These are phyloP conservation scores for Trogon surrucura DNA, from an alignment of 2,113 vertebrate species.

Conservation along the genomic window DNA sequence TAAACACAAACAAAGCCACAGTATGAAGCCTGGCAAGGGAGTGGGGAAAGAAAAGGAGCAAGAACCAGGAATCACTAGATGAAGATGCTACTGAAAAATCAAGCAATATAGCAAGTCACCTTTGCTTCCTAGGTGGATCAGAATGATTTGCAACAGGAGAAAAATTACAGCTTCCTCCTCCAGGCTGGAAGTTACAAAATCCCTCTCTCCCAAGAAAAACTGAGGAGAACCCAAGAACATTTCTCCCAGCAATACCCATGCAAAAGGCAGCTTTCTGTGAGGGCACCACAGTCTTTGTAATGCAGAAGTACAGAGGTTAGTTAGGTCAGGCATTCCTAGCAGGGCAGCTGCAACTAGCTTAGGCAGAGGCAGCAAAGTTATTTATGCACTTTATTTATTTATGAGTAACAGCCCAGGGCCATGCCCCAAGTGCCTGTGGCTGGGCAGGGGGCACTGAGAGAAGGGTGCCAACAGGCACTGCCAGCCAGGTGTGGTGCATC, in stretches of 20 bases:
- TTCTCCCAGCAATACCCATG: neutral
- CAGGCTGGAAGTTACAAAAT: neutral
- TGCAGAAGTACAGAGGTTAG: neutral
- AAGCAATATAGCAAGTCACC: neutral
- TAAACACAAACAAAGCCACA: conserved; percentile 32
- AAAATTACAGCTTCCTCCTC: neutral
- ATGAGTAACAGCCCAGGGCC: neutral
- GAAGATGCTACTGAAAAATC: neutral
- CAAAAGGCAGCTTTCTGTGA: neutral
- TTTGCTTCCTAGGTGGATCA: neutral
- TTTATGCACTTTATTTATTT: neutral
- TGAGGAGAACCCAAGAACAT: neutral
- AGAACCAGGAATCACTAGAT: neutral
- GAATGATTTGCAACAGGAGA: neutral
- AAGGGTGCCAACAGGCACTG: neutral
- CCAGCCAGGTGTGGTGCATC: neutral
- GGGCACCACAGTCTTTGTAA: neutral
- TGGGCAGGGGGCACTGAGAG: neutral
- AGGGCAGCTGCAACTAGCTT: neutral
- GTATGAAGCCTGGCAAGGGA: neutral
- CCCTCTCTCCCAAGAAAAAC: neutral
- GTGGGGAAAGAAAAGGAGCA: neutral
- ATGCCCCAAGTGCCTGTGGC: accelerated
- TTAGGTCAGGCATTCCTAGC: neutral
- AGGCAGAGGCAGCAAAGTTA: neutral